These are phyloP conservation scores for Drosophila pegasa DNA, from an alignment of 2,888 invertebrate species.

Conservation along the genomic window DNA sequence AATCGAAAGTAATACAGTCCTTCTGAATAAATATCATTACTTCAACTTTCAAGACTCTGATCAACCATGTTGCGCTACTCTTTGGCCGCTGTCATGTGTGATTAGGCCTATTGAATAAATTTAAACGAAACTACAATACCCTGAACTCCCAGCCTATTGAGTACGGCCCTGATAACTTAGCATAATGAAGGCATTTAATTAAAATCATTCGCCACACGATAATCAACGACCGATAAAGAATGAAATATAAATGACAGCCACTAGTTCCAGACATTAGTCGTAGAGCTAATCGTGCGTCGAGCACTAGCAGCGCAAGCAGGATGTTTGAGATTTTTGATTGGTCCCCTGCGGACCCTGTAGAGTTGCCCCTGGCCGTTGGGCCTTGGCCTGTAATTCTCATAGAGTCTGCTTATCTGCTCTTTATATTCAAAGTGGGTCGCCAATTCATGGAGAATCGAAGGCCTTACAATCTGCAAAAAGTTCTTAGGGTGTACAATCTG, in stretches of 20 bases:
- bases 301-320: background rate
- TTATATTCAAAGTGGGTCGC: slow-evolving; percentile 29
- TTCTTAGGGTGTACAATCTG: slow-evolving; percentile 22
- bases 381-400: slow-evolving; percentile 13
- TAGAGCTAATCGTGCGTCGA: background rate
- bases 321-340: slow-evolving; percentile 43
- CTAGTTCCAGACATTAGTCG: slow-evolving; percentile 1
- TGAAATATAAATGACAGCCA: background rate
- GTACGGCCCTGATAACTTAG: background rate
- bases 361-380: slow-evolving; percentile 25
- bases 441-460: slow-evolving; percentile 17
- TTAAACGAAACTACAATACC: background rate
- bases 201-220: background rate
- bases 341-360: slow-evolving; percentile 45
- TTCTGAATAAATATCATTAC: too few relatives aligned
- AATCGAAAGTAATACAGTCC: too few relatives aligned
- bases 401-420: slow-evolving; percentile 7
- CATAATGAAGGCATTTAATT: background rate
- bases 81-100: too few relatives aligned
- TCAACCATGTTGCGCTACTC: too few relatives aligned
- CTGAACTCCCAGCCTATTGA: background rate
- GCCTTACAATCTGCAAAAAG: slow-evolving; percentile 9
- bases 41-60: too few relatives aligned
- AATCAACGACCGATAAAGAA: background rate
- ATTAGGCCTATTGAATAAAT: background rate